A percentile compares a stretch with the other conserved stretches of the same genome.
phyloP scores from a whole-genome alignment of 1,140 invertebrate species.

The Papilio polyxenes region DNA sequence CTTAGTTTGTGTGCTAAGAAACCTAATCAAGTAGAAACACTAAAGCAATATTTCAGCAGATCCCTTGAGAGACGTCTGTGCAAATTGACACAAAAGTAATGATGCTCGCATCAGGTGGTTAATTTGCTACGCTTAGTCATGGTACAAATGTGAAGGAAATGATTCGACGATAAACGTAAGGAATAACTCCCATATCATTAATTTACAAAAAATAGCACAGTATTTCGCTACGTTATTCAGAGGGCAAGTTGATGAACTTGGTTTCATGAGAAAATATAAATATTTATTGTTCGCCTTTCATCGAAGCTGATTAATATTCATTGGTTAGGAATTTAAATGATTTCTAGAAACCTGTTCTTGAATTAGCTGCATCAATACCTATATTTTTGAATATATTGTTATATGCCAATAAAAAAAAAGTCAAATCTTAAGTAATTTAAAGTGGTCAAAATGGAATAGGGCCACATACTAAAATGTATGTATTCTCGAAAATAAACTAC shows the following conservation, averaged over 20 bases:
- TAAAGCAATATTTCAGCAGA: slow-evolving; percentile 41
- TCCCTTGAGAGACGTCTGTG: slow-evolving; percentile 34
- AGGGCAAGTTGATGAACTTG: slow-evolving; percentile 9
- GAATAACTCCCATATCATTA: background rate
- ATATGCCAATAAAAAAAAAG: too few species aligned
- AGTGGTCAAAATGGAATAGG: background rate
- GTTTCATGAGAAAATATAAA: slow-evolving; percentile 16
- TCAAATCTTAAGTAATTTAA: too few species aligned
- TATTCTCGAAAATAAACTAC: background rate
- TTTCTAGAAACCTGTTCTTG: background rate
- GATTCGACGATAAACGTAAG: background rate
- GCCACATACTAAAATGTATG: background rate
- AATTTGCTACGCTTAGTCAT: slow-evolving; percentile 4
- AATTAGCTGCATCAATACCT: background rate
- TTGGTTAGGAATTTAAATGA: background rate
- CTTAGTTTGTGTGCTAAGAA: slow-evolving; percentile 29
- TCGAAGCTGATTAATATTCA: slow-evolving; percentile 13
- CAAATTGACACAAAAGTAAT: slow-evolving; percentile 46
- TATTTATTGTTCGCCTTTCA: background rate
- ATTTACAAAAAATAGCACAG: background rate
- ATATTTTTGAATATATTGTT: background rate
- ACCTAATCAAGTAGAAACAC: slow-evolving; percentile 36
- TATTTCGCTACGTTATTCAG: background rate
- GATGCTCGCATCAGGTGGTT: slow-evolving; percentile 41
- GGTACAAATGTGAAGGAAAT: background rate